Base-by-base conservation (phyloP, 2,797 vertebrate species). In the Sciurus carolinensis region DNA sequence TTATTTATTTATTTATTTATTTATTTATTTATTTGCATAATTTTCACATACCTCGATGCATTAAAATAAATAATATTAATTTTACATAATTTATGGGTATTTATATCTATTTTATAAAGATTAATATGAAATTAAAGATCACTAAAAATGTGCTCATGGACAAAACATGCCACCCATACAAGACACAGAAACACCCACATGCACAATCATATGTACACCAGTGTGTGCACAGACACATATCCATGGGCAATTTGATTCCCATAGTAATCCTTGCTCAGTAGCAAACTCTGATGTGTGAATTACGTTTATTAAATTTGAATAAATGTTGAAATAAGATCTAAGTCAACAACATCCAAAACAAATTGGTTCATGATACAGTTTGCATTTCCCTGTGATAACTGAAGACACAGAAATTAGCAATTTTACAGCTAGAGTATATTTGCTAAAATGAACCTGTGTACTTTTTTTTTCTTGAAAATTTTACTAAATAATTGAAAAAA, bases 401-500 rank as follows among this genome's bases (percentile, higher is more conserved):
- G 30, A 88, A 62, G 15, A 3, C 4, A 17, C 9, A 73, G 15
- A 87, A 83, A 28, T 52, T 84, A 36, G 39, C 87, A 79, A 79
- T 73, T 8, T 62, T 72, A 73, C 1, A n/a, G 1, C 67, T 73
- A 57, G 3, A 59, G 13, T 76, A 3, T 36, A 42, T 36, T 28
- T 94, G 28, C 24, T 77, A 87, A 24, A 5, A 36, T 33, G 7
- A 93, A 62, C 1, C 15, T 59, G 1, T 80, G 33, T 44, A 57
- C 54, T 66, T 71, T 94, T 47, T 39, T 47, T 47, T 9, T 54
- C 44, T n/a, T 47, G 30, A 1, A 59, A 50, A 30, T 50, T 36
- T 50, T 71, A 39, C 28, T 69, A 89, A 90, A 42, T 94, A 59
- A 83, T 26, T 82, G 54, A 87, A 87, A 44, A 7, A 57, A 95